These are phyloP conservation scores for Tholera decimalis DNA, from an alignment of 2,888 invertebrate genomes.

Conservation along the genomic window DNA sequence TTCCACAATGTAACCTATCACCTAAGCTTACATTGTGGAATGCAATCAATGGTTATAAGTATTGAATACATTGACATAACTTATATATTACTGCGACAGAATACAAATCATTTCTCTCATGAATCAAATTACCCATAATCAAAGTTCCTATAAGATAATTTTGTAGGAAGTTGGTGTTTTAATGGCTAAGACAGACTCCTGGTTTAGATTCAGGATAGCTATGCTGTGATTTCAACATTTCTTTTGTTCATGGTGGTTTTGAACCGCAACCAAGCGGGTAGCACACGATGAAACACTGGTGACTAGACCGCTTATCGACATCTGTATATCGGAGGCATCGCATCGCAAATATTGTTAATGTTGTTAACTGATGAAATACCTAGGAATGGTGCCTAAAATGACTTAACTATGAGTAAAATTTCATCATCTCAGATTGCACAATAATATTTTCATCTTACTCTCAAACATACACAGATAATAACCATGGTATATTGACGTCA, in stretches of 20 bases:
- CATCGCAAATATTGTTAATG: neutral
- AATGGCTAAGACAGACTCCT: too few relatives aligned
- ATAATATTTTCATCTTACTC: constrained; percentile 5
- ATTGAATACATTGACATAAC: too few relatives aligned
- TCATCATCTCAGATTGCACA: constrained; percentile 45
- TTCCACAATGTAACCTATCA: too few relatives aligned
- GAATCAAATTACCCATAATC: too few relatives aligned
- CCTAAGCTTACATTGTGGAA: too few relatives aligned
- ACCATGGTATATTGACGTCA: neutral
- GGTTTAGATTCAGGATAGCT: neutral
- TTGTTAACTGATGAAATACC: constrained; percentile 8
- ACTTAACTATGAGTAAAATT: constrained; percentile 17
- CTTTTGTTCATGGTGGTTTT: constrained; percentile 6
- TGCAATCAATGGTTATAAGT: too few relatives aligned
- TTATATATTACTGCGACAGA: too few relatives aligned
- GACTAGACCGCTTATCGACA: too few relatives aligned
- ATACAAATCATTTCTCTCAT: too few relatives aligned
- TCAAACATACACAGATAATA: neutral
- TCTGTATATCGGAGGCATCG: neutral
- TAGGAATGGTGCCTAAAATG: neutral
- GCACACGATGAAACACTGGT: neutral
- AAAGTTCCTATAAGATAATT: too few relatives aligned
- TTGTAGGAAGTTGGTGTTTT: too few relatives aligned
- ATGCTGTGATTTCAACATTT: neutral
- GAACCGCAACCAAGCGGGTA: neutral